Conservation (phyloP, 2,888 invertebrate species). For the Tetramorium bicarinatum region DNA sequence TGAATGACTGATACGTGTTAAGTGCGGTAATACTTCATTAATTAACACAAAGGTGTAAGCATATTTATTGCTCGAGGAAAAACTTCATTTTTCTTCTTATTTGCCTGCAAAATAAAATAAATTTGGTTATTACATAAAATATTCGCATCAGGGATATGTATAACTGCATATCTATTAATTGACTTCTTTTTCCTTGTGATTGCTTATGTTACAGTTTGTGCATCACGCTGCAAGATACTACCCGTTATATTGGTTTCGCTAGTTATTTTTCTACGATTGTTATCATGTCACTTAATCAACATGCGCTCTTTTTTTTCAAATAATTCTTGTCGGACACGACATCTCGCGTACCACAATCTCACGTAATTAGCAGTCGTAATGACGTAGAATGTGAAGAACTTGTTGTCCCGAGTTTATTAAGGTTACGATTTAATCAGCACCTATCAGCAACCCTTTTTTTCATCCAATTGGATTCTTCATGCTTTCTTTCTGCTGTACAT, state of each 20-base stretch:
- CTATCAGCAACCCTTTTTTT: neutral
- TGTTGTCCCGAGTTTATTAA: constrained; percentile 37
- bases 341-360: constrained; percentile 14
- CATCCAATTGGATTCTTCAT: neutral
- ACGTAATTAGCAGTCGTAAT: constrained; percentile 1
- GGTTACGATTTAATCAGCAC: constrained; percentile 27
- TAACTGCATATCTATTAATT: neutral
- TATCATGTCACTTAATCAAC: constrained; percentile 19
- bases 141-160: neutral
- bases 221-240: neutral
- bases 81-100: neutral
- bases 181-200: neutral
- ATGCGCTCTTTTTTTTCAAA: neutral
- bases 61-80: neutral
- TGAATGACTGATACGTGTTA: neutral
- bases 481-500: neutral
- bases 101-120: neutral
- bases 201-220: neutral
- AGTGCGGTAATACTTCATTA: neutral
- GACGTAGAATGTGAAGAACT: neutral
- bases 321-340: constrained; percentile 5
- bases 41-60: neutral
- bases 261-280: constrained; percentile 24
- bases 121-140: neutral
- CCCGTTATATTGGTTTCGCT: neutral